Evolutionary conservation across 2,888 invertebrate species (phyloP).

Genomic region (Parascotia fuliginaria): DNA sequence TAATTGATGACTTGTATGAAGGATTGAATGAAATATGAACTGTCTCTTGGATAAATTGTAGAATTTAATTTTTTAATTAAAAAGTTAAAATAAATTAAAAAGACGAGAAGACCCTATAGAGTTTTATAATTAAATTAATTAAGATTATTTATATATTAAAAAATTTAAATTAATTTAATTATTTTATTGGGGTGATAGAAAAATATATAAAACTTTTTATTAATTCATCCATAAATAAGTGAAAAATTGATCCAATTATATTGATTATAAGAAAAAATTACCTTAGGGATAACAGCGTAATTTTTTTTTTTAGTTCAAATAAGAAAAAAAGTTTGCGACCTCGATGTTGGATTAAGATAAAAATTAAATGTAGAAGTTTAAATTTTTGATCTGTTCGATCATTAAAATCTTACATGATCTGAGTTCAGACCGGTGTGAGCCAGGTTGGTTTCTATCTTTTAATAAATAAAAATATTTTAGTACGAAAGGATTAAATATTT

Average conservation of each 20-base stretch:
- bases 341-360: conserved; percentile 95
- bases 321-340: conserved; percentile 92
- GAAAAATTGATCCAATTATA: conserved; percentile 84
- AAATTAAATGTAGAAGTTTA: conserved; percentile 88
- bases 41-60: conserved; percentile 78
- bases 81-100: conserved; percentile 88
- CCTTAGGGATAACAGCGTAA: conserved; percentile 95
- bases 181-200: conserved; percentile 89
- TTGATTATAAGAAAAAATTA: conserved; percentile 90
- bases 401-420: conserved; percentile 94
- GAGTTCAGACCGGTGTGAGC: conserved; percentile 94
- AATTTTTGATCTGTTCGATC: conserved; percentile 92
- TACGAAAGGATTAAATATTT: conserved; percentile 91
- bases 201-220: conserved; percentile 86
- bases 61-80: conserved; percentile 84
- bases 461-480: conserved; percentile 86
- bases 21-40: conserved; percentile 88
- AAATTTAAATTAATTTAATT: conserved; percentile 57
- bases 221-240: conserved; percentile 63
- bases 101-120: conserved; percentile 94
- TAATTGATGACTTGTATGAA: conserved; percentile 93
- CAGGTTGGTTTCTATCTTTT: conserved; percentile 95
- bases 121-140: conserved; percentile 82
- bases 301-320: conserved; percentile 91
- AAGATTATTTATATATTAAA: conserved; percentile 62